Percentiles rank a stretch among this genome's conserved stretches.
Conservation (phyloP, 2,888 invertebrate species). For the Phaedon cochleariae region DNA sequence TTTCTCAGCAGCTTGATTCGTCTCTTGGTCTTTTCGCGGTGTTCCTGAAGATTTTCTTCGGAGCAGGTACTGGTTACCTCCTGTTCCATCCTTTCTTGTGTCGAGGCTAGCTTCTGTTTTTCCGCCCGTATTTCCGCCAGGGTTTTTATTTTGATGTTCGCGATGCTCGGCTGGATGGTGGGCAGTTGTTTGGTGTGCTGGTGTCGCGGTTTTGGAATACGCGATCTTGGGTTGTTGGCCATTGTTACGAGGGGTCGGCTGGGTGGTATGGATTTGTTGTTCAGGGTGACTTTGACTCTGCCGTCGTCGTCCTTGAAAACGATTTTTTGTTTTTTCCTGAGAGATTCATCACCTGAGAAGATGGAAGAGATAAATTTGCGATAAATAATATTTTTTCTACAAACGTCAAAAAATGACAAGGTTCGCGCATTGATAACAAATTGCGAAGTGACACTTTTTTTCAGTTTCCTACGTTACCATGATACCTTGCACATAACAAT, state of each 20-base stretch:
- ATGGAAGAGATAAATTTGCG: no score
- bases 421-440: no score
- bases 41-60: slow-evolving; percentile 38
- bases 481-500: no score
- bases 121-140: slow-evolving; percentile 61
- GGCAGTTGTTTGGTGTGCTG: not conserved
- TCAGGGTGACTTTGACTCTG: slow-evolving; percentile 24
- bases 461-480: no score
- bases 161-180: not conserved
- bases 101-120: slow-evolving; percentile 36
- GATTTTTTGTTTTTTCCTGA: slow-evolving; percentile 35
- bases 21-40: slow-evolving; percentile 21
- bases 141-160: slow-evolving; percentile 58
- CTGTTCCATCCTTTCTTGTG: slow-evolving; percentile 29
- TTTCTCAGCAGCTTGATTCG: slow-evolving; percentile 38
- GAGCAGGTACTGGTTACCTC: slow-evolving; percentile 53
- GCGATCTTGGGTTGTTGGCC: not conserved
- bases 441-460: no score
- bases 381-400: no score
- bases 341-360: slow-evolving; percentile 26
- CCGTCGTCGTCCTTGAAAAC: slow-evolving; percentile 25
- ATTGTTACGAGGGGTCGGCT: not conserved
- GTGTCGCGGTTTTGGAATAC: not conserved
- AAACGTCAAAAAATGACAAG: no score
- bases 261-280: slow-evolving; percentile 1